These are phyloP conservation scores for Uria lomvia DNA, from an alignment of 2,113 vertebrate species.

Conservation along the genomic window DNA sequence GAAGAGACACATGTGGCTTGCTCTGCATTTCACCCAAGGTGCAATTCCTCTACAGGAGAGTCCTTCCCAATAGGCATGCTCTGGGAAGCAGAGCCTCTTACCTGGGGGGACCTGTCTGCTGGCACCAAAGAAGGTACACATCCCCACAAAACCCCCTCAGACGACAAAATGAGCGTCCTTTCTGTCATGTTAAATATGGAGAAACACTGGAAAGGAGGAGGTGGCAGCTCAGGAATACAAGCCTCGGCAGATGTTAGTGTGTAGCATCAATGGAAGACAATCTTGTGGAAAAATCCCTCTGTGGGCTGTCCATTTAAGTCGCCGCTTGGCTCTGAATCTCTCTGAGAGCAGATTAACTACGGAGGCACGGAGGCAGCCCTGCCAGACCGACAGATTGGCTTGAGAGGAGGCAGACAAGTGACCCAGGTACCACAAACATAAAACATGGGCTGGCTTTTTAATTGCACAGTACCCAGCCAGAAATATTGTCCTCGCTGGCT, in stretches of 20 bases:
- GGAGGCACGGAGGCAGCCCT: background rate
- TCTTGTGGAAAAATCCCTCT: background rate
- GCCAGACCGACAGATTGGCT: slow-evolving; percentile 8
- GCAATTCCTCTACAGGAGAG: background rate
- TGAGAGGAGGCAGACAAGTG: slow-evolving; percentile 25
- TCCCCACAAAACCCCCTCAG: background rate
- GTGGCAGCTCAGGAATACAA: background rate
- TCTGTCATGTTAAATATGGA: background rate
- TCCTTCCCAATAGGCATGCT: background rate
- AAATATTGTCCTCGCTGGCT: slow-evolving; percentile 12
- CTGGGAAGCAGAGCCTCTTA: background rate
- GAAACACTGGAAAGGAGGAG: background rate
- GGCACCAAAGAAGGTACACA: background rate
- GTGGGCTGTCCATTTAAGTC: background rate
- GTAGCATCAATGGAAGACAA: background rate
- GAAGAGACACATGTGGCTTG: background rate
- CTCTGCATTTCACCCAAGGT: background rate
- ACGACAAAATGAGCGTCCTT: background rate
- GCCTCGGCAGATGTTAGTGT: background rate
- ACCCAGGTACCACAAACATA: background rate
- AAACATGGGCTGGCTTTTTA: background rate
- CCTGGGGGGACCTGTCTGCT: background rate
- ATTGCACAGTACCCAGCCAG: background rate
- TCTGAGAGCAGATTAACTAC: background rate
- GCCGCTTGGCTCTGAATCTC: background rate